Evolutionary conservation across 2,888 invertebrate genomes (phyloP).

Genomic region (Octodonta nipae): DNA sequence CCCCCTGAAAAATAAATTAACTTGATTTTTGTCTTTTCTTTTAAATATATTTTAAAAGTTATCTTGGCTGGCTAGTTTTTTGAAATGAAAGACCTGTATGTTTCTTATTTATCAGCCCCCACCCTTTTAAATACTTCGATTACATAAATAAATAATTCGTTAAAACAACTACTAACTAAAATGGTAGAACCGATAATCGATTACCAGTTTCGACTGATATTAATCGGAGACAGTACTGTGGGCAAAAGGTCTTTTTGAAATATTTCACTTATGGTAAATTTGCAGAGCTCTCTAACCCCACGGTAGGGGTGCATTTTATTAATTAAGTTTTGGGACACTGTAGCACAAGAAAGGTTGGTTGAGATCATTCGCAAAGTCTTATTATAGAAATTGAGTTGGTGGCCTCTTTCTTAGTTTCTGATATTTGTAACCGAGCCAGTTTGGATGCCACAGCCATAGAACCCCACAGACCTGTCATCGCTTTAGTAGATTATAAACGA

Average conservation of each 20-base stretch:
- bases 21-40: too few relatives aligned
- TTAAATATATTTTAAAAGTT: too few relatives aligned
- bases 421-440: constrained; percentile 75
- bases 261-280: constrained; percentile 91
- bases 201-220: constrained; percentile 91
- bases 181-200: constrained; percentile 96
- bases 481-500: constrained; percentile 77
- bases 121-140: too few relatives aligned
- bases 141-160: too few relatives aligned
- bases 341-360: constrained; percentile 96
- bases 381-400: constrained; percentile 96
- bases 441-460: constrained; percentile 95
- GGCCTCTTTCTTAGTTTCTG: constrained; percentile 90
- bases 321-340: constrained; percentile 96
- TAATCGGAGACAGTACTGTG: constrained; percentile 97
- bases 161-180: constrained; percentile 27
- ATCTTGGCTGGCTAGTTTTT: too few relatives aligned
- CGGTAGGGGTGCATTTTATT: constrained; percentile 97
- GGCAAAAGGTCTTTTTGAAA: constrained; percentile 91
- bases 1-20: too few relatives aligned
- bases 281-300: constrained; percentile 91
- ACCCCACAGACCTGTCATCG: constrained; percentile 88
- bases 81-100: too few relatives aligned
- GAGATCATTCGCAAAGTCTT: constrained; percentile 93
- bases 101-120: too few relatives aligned